Evolutionary conservation across 2,113 vertebrate species (phyloP).

Genomic region (Tonatia bakeri): DNA sequence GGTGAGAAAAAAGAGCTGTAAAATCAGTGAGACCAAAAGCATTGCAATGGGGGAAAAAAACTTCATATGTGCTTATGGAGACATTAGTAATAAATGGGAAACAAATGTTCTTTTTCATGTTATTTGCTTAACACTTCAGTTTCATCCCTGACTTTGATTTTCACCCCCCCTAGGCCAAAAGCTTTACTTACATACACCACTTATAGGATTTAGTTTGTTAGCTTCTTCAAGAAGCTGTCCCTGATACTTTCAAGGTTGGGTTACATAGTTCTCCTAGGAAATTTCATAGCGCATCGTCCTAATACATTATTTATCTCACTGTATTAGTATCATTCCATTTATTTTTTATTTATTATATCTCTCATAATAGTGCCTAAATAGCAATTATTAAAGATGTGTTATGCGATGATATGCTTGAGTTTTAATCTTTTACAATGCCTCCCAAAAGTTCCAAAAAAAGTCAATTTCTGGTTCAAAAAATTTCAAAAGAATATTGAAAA

Average conservation of each 20-base stretch:
- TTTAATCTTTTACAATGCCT: neutral
- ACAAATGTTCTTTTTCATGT: neutral
- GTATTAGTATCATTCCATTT: neutral
- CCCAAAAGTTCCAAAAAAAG: constrained; percentile 28
- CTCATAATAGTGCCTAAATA: neutral
- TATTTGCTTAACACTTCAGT: neutral
- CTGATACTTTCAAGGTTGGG: neutral
- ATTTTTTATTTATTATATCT: neutral
- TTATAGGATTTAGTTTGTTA: neutral
- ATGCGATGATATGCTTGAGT: neutral
- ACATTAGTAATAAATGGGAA: neutral
- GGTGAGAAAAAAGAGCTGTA: neutral
- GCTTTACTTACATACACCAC: neutral
- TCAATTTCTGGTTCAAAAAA: constrained; percentile 26
- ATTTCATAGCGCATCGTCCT: neutral
- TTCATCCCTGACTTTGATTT: neutral
- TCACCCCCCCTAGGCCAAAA: neutral
- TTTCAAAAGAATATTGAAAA: neutral
- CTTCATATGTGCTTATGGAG: neutral
- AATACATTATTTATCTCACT: neutral
- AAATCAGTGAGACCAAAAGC: neutral
- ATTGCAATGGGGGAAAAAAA: neutral
- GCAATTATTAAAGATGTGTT: neutral
- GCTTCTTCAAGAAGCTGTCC: neutral
- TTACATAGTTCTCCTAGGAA: neutral